Evolutionary conservation across 1,140 invertebrate genomes (phyloP).

Genomic region (Cyclina sinensis): DNA sequence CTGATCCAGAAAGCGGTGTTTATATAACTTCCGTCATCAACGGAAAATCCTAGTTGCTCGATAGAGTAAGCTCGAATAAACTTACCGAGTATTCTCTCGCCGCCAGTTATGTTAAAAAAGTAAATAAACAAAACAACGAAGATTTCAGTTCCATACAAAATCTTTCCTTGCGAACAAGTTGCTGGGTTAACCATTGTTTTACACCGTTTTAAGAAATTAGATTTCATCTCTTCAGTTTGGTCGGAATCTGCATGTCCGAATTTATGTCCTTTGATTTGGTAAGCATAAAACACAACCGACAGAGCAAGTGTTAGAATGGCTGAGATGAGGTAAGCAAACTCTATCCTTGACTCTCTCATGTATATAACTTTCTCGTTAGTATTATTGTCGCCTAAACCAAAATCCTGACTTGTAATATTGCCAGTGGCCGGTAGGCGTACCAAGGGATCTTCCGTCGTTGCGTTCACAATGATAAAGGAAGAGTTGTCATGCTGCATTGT

Average conservation of each 20-base stretch:
- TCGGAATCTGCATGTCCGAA: background rate
- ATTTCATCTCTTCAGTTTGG: background rate
- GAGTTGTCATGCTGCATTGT: background rate
- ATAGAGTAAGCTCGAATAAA: slow-evolving; percentile 77
- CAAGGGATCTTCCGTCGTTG: background rate
- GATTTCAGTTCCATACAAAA: slow-evolving; percentile 70
- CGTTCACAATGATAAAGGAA: background rate
- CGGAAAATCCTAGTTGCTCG: slow-evolving; percentile 69
- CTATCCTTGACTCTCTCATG: slow-evolving; percentile 72
- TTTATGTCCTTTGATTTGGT: slow-evolving; percentile 55
- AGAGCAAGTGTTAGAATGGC: slow-evolving; percentile 58
- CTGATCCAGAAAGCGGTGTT: slow-evolving; percentile 77
- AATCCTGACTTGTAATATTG: background rate
- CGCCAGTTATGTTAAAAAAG: slow-evolving; percentile 73
- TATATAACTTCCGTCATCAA: slow-evolving; percentile 71
- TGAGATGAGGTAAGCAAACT: slow-evolving; percentile 72
- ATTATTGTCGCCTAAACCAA: background rate
- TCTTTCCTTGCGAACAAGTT: slow-evolving; percentile 71
- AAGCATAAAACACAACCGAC: slow-evolving; percentile 71
- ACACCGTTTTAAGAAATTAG: background rate
- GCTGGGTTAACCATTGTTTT: slow-evolving; percentile 69
- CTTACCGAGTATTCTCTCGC: slow-evolving; percentile 75
- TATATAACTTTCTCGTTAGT: slow-evolving; percentile 17
- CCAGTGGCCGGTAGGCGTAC: background rate
- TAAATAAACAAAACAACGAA: slow-evolving; percentile 73